Conservation (phyloP, 1,140 invertebrate species). For the Eubasilissa regina region DNA sequence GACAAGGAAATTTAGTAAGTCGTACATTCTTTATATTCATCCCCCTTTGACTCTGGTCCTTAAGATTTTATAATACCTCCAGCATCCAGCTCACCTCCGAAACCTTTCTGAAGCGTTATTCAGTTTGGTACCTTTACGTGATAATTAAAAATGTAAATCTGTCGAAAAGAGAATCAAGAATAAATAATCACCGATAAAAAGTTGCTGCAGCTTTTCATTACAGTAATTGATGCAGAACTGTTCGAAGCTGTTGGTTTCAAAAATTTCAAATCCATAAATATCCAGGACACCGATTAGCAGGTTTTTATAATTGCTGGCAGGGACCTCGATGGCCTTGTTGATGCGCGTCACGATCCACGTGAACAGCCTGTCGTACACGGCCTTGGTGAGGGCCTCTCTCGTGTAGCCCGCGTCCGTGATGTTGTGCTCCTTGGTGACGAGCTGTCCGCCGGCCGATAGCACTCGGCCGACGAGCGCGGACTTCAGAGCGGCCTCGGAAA, state of each 20-base stretch:
- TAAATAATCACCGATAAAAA: conserved; percentile 88
- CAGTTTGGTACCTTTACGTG: too few relatives aligned
- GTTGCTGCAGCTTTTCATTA: conserved; percentile 96
- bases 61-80: too few relatives aligned
- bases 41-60: too few relatives aligned
- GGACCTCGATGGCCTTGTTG: conserved; percentile 87
- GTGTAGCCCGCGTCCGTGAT: conserved; percentile 89
- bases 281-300: conserved; percentile 96
- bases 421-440: conserved; percentile 94
- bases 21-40: too few relatives aligned
- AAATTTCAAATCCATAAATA: conserved; percentile 98
- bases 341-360: conserved; percentile 92
- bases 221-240: conserved; percentile 98
- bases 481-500: conserved; percentile 81
- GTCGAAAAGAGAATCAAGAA: conserved; percentile 1
- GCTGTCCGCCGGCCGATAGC: conserved; percentile 94
- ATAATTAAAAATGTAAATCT: too few relatives aligned
- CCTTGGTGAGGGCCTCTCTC: conserved; percentile 95
- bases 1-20: too few relatives aligned
- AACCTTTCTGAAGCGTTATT: too few relatives aligned
- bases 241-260: conserved; percentile 95
- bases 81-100: too few relatives aligned
- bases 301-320: conserved; percentile 77
- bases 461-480: conserved; percentile 87
- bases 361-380: conserved; percentile 93